phyloP scores from a whole-genome alignment of 2,113 vertebrate genomes.

The Gymnorhina tibicen region DNA sequence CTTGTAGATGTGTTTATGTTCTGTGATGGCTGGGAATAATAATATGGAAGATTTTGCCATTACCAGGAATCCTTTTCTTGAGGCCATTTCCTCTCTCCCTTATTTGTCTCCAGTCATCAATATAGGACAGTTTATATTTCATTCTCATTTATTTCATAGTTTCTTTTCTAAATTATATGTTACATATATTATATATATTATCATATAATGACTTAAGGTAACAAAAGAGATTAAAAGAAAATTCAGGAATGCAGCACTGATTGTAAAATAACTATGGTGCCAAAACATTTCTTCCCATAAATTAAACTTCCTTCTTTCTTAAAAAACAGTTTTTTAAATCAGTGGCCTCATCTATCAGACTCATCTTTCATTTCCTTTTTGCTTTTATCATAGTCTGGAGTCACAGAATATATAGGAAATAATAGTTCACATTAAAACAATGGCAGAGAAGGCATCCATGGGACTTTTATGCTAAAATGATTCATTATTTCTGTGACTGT shows the following conservation, averaged over 20 bases:
- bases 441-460: not conserved
- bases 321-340: not conserved
- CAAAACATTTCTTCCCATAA: not conserved
- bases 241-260: not conserved
- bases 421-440: conserved; percentile 26
- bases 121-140: not conserved
- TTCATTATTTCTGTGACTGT: conserved; percentile 1
- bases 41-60: not conserved
- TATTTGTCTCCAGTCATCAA: not conserved
- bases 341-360: not conserved
- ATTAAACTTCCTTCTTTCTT: not conserved
- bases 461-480: not conserved
- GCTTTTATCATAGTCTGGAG: not conserved
- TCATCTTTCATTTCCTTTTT: conserved; percentile 65
- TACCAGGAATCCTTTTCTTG: not conserved
- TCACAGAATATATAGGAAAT: not conserved
- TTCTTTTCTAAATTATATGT: not conserved
- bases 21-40: not conserved
- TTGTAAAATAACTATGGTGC: conserved; percentile 13
- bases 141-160: not conserved
- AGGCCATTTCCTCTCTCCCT: fast-evolving
- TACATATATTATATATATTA: not conserved
- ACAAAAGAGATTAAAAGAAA: not conserved
- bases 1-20: not conserved
- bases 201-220: not conserved